Conservation (phyloP, 2,113 vertebrate genomes). For the Urocolius indicus region DNA sequence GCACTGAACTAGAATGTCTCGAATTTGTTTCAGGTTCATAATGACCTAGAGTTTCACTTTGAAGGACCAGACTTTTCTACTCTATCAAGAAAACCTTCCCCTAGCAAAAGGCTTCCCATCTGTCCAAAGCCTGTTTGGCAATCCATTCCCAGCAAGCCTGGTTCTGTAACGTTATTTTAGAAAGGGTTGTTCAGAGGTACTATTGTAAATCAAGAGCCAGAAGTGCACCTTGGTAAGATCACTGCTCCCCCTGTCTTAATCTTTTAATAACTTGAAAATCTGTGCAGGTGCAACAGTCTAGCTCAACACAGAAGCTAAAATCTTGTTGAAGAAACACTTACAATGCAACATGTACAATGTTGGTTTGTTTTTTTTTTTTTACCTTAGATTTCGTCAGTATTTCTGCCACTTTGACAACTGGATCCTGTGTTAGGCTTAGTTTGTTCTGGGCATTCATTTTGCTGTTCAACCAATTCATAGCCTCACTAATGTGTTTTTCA, state of each 20-base stretch:
- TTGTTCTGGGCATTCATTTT: slow-evolving; percentile 94
- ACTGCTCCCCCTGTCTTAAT: neutral
- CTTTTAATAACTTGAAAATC: neutral
- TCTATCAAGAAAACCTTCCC: neutral
- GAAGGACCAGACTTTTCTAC: neutral
- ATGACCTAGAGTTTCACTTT: neutral
- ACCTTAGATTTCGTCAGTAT: slow-evolving; percentile 92
- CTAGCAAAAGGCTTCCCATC: neutral
- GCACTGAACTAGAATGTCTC: neutral
- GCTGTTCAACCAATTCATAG: slow-evolving; percentile 92
- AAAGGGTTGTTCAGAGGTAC: neutral
- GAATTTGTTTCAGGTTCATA: neutral
- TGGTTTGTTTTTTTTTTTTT: neutral
- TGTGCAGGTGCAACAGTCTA: neutral
- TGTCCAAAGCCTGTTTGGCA: neutral
- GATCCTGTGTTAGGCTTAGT: slow-evolving; percentile 87
- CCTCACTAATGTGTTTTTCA: slow-evolving; percentile 87
- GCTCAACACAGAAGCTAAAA: neutral
- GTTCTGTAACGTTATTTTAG: neutral
- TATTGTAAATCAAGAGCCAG: neutral
- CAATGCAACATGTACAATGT: neutral
- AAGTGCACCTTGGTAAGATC: neutral
- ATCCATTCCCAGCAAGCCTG: neutral
- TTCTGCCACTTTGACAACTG: slow-evolving; percentile 91
- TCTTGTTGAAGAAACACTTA: neutral